Base-by-base conservation (phyloP, 2,797 vertebrate genomes). In the Perodicticus potto region DNA sequence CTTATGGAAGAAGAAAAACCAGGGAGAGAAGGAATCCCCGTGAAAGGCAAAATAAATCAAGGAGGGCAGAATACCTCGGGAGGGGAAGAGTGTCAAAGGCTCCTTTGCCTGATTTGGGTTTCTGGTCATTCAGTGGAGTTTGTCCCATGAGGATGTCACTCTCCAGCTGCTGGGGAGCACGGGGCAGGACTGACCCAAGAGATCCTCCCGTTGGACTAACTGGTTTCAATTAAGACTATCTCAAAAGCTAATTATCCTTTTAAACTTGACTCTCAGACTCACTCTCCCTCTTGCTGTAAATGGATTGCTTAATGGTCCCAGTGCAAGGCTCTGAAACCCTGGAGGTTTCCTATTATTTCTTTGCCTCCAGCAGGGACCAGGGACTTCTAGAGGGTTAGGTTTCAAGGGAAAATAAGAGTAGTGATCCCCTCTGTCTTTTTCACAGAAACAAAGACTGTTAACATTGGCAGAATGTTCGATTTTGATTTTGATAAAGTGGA, bases 181-280 rank as follows among this genome's bases (percentile, higher is more conserved):
- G 77, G 82, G 87, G 69, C 70, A 45, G 55, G 72, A 61, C 7
- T 69, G 83, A 81, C 94, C 93, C 91, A 49, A 27, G 70, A 73
- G 57, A 86, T 34, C 65, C 49, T 95, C 93, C 88, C 63, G 14
- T n/a, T 70, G 86, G 95, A 81, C 88, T 69, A 70, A 86, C 74
- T n/a, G 40, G 69, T 93, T 97, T 97, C 97, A 97, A 97, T 97
- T 96, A 97, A 97, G 96, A 94, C 97, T 95, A 63, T 89, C 94
- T 37, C 32, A 82, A 63, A 83, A 89, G 91, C 93, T 97, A 97
- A 97, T 97, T 96, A 93, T 86, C 78, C 92, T 90, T 96, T 95
- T 93, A 90, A 96, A 94, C 88, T 81, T 91, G n/a, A 67, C 83
- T 97, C 77, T 88, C 93, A 61, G 70, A 53, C 19, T 57, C 80